Percentiles rank a stretch among this genome's conserved stretches.
Evolutionary conservation across 2,113 vertebrate species (phyloP).

Genomic region (Pheucticus melanocephalus): DNA sequence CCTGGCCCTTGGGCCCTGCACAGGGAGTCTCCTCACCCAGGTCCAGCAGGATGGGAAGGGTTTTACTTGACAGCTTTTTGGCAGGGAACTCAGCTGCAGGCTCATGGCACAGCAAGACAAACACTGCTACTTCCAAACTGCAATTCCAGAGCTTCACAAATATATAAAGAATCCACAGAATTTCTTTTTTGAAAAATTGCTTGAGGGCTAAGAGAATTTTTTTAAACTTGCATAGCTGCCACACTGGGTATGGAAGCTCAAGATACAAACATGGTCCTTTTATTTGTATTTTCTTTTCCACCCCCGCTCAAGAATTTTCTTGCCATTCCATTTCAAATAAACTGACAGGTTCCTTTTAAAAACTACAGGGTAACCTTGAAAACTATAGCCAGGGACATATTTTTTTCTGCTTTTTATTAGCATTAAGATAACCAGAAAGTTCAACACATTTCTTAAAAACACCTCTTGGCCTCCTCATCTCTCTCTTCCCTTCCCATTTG

Average conservation of each 20-base stretch:
- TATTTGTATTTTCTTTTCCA: neutral
- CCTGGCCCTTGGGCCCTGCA: neutral
- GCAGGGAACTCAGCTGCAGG: neutral
- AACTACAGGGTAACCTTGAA: neutral
- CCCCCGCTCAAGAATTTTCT: neutral
- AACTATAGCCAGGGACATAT: neutral
- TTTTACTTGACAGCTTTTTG: neutral
- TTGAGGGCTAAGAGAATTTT: neutral
- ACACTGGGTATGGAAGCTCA: neutral
- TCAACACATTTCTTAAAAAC: neutral
- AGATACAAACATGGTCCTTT: neutral
- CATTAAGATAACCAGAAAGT: neutral
- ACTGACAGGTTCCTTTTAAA: neutral
- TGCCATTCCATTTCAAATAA: neutral
- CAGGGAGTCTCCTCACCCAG: neutral
- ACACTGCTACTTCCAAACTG: neutral
- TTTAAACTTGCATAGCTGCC: neutral
- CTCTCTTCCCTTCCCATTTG: neutral
- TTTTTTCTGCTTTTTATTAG: neutral
- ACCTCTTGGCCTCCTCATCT: neutral
- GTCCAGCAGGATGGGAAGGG: neutral
- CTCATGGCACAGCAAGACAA: neutral
- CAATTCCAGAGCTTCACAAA: slow-evolving; percentile 11
- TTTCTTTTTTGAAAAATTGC: neutral
- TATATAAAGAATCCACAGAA: slow-evolving; percentile 24